These are phyloP conservation scores for Leiothrix lutea DNA, from an alignment of 2,113 vertebrate genomes.

Conservation along the genomic window DNA sequence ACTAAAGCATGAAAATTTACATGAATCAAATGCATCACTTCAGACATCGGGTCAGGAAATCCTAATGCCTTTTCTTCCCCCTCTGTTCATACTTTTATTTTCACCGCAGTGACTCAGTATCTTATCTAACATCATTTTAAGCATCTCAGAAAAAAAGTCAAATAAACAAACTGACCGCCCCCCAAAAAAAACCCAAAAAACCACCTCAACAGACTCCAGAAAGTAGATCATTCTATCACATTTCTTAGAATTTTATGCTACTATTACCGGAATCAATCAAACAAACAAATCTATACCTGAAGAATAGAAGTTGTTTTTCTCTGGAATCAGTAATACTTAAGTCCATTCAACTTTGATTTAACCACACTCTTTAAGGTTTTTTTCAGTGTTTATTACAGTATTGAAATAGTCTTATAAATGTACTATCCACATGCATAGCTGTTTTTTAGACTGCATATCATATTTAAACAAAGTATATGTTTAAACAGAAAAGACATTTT, in stretches of 20 bases:
- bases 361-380: background rate
- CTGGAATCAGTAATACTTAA: background rate
- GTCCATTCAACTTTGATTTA: background rate
- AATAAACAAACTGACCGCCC: accelerated
- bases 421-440: background rate
- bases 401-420: background rate
- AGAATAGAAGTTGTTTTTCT: background rate
- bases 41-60: background rate
- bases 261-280: background rate
- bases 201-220: background rate
- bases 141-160: background rate
- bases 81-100: background rate
- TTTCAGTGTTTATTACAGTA: background rate
- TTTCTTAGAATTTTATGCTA: background rate
- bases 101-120: background rate
- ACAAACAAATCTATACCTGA: background rate
- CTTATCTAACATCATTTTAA: background rate
- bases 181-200: accelerated
- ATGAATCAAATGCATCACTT: background rate
- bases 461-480: background rate
- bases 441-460: background rate
- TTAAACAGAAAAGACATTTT: background rate
- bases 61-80: background rate
- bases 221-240: background rate
- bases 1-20: background rate